Conservation (phyloP, 2,888 invertebrate species). For the Acanthacorydalis orientalis region DNA sequence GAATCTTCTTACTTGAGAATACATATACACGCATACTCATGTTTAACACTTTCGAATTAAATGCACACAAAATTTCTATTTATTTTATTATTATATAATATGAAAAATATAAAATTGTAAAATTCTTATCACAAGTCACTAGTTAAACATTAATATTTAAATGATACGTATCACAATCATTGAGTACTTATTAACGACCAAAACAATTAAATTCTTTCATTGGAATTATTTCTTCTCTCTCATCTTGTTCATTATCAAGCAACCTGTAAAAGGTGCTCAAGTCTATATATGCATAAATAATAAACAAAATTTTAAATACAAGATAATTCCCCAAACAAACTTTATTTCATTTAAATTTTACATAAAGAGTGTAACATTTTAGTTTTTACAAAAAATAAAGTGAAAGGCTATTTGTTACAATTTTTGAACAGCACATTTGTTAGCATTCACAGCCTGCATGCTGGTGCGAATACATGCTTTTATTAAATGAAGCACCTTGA, state of each 20-base stretch:
- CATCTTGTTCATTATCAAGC: conserved; percentile 16
- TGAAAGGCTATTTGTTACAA: neutral
- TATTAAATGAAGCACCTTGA: neutral
- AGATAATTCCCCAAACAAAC: neutral
- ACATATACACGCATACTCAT: too few relatives aligned
- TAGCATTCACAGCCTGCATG: conserved; percentile 1
- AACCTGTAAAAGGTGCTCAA: conserved; percentile 1
- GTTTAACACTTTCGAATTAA: too few relatives aligned
- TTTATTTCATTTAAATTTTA: neutral
- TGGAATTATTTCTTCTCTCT: conserved; percentile 25
- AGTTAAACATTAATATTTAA: neutral
- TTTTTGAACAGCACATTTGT: neutral
- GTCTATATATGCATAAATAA: neutral
- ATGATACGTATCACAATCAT: neutral
- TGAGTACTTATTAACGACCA: conserved; percentile 6
- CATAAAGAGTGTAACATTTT: neutral
- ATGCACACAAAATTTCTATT: neutral
- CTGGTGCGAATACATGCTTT: neutral
- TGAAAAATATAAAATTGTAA: neutral
- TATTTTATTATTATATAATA: neutral
- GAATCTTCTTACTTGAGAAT: too few relatives aligned
- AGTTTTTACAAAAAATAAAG: neutral
- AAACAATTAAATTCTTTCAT: conserved; percentile 26
- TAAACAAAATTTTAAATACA: neutral
- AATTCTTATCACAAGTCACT: neutral